A percentile compares a stretch with the other conserved stretches of the same genome.
Evolutionary conservation across 2,797 vertebrate genomes (phyloP).

Genomic region (Peromyscus melanophrys): DNA sequence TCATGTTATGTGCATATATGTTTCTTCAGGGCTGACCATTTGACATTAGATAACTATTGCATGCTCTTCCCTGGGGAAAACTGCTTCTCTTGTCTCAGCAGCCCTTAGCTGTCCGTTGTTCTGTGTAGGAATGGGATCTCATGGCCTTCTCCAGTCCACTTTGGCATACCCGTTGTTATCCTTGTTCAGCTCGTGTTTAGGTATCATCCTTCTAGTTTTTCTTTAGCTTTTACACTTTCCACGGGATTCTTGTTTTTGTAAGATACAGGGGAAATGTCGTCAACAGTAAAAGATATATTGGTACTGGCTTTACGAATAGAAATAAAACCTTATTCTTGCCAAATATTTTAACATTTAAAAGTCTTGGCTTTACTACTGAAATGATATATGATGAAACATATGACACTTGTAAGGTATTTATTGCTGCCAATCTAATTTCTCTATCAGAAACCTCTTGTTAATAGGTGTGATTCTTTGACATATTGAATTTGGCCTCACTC

Average conservation of each 20-base stretch:
- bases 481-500: slow-evolving; percentile 25
- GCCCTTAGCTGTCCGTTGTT: too few relatives aligned
- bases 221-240: slow-evolving; percentile 58
- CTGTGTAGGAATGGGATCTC: neutral
- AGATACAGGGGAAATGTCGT: slow-evolving; percentile 56
- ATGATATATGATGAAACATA: slow-evolving; percentile 58
- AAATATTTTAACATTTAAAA: slow-evolving; percentile 70
- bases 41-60: neutral
- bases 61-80: neutral
- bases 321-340: slow-evolving; percentile 52
- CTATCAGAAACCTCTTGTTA: slow-evolving; percentile 59
- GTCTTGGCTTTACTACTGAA: slow-evolving; percentile 58
- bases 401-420: slow-evolving; percentile 40
- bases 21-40: neutral
- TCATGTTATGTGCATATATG: neutral
- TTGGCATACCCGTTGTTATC: neutral
- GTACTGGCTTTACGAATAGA: slow-evolving; percentile 34
- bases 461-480: slow-evolving; percentile 71
- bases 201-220: neutral
- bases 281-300: slow-evolving; percentile 36
- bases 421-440: slow-evolving; percentile 58
- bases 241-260: slow-evolving; percentile 45
- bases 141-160: too few relatives aligned
- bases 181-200: neutral
- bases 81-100: neutral